Conservation (phyloP, 2,113 vertebrate species). For the Scartelaos histophorus region DNA sequence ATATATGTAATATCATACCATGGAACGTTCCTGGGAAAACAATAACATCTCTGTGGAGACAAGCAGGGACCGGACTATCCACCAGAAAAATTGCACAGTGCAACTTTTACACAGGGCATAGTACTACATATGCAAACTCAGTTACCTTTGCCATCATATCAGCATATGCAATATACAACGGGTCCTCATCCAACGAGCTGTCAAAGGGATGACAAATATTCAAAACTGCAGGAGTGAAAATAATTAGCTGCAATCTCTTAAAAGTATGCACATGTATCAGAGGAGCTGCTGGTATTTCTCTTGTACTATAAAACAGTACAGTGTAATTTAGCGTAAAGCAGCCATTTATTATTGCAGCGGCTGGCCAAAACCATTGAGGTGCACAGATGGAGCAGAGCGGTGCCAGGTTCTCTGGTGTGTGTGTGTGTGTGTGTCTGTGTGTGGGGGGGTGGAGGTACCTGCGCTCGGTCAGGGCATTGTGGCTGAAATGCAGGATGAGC, state of each 20-base stretch:
- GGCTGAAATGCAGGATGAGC: slow-evolving; percentile 96
- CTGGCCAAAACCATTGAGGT: slow-evolving; percentile 33
- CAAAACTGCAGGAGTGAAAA: not conserved
- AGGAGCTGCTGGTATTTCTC: slow-evolving; percentile 14
- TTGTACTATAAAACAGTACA: slow-evolving; percentile 5
- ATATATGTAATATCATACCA: no score
- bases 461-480: slow-evolving; percentile 91
- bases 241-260: not conserved
- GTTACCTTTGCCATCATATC: slow-evolving; percentile 99
- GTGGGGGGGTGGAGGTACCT: slow-evolving; percentile 77
- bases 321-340: slow-evolving; percentile 31
- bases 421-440: slow-evolving; percentile 17
- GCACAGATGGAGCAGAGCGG: slow-evolving; percentile 49
- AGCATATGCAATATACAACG: slow-evolving; percentile 92
- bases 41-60: no score
- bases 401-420: slow-evolving; percentile 43
- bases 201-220: slow-evolving; percentile 30
- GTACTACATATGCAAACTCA: not conserved
- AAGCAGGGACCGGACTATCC: no score
- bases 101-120: not conserved
- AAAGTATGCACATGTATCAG: not conserved
- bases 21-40: no score
- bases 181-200: slow-evolving; percentile 92
- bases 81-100: no score
- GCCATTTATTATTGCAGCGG: slow-evolving; percentile 24